Evolutionary conservation across 2,797 vertebrate genomes (phyloP).

Genomic region (Poecilia wingei): DNA sequence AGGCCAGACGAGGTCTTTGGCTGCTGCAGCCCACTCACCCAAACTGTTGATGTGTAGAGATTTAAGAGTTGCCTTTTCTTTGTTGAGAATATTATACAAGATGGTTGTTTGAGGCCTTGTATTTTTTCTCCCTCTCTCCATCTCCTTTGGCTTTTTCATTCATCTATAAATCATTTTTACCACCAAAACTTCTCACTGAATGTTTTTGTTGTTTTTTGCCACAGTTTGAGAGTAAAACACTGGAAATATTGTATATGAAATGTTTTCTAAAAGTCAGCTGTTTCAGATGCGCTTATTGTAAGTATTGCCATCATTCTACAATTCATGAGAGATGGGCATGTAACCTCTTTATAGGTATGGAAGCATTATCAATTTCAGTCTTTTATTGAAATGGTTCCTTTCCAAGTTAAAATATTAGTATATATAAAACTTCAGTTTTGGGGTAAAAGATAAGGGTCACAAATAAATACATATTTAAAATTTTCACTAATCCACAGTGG

Average conservation of each 20-base stretch:
- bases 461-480: not conserved
- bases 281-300: conserved; percentile 1
- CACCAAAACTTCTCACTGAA: conserved; percentile 1
- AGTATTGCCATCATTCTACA: not conserved
- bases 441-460: not conserved
- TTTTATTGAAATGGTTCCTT: not conserved
- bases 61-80: conserved; percentile 13
- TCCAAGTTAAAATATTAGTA: not conserved
- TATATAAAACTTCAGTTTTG: not conserved
- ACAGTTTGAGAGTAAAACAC: not conserved
- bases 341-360: not conserved
- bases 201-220: not conserved
- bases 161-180: conserved; percentile 24
- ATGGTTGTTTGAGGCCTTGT: conserved; percentile 8
- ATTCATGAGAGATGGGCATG: not conserved
- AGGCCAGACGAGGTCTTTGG: conserved; percentile 1
- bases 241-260: not conserved
- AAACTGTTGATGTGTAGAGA: conserved; percentile 9
- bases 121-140: not conserved
- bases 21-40: conserved; percentile 2
- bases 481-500: not conserved
- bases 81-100: not conserved
- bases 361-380: not conserved
- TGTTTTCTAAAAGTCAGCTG: not conserved
- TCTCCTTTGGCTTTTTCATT: conserved; percentile 18